Evolutionary conservation across 1,140 invertebrate species (phyloP), one percentile per base, ranked within the genome.

Genomic region (Halotydeus destructor): DNA sequence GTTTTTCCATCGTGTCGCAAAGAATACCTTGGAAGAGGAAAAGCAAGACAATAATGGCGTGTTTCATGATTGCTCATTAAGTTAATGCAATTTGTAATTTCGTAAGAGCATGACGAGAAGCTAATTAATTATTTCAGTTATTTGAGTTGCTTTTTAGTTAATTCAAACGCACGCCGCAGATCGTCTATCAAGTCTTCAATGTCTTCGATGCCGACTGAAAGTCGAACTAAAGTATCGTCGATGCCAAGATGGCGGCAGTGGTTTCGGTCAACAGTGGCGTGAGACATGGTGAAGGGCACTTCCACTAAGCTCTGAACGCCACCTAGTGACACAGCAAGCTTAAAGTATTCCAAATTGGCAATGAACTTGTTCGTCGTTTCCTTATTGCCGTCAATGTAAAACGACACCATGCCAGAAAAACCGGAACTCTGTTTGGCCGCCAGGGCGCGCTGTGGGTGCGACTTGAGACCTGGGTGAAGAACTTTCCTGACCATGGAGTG

Each of bases 241-340:
- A 97, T 93, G 5, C 83, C 83, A 8, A 96, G 64, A 28, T 66
- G 56, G 18, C 56, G 63, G 51, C 85, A 62, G 43, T 78, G 69
- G 16, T 76, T 72, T 45, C 61, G 62, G 12, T 66, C 63, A 5
- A 70, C 61, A 3, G 63, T 63, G 8, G 52, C 50, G 47, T 57
- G 56, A 24, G 55, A 57, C 56, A 57, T 57, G 12, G 56, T 5
- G 22, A 53, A 52, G 75, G 81, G 80, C 19, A 64, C 54, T 55
- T 74, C 71, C 44, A 65, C 65, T 27, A 97, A 69, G 60, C 84
- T 91, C 59, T 97, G 88, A 57, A 78, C 91, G 38, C 88, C 88
- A 37, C 93, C 93, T 25, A 97, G 67, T 62, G 84, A 93, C 61
- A 93, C 88, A 9, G 89, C 89, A n/a, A 94, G 59, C 2, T 70